Evolutionary conservation across 2,113 vertebrate species (phyloP).

Genomic region (Coracopsis vasa): DNA sequence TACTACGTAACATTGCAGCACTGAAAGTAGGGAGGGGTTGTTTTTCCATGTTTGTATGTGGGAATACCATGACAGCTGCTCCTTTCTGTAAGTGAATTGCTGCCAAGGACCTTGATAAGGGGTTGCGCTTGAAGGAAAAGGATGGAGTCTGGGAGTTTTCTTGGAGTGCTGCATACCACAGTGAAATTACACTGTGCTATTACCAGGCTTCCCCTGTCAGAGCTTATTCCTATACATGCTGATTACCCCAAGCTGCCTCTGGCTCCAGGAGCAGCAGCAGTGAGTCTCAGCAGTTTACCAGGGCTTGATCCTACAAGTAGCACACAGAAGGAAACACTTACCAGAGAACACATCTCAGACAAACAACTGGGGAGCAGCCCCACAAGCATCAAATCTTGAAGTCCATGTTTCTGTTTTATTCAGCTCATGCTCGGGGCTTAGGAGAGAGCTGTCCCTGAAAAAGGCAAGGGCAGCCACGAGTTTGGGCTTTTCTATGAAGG

Average conservation of each 20-base stretch:
- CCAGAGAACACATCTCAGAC: background rate
- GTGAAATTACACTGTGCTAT: conserved; percentile 26
- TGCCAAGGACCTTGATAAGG: conserved; percentile 54
- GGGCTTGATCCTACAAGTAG: background rate
- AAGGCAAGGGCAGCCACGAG: background rate
- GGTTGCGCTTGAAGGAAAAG: conserved; percentile 49
- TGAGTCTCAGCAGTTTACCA: background rate
- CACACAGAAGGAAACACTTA: background rate
- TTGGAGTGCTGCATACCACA: conserved; percentile 57
- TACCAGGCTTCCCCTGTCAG: background rate
- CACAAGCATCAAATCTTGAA: background rate
- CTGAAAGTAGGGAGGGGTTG: conserved; percentile 52
- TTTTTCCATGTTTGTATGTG: conserved; percentile 49
- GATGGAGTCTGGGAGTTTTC: conserved; percentile 56
- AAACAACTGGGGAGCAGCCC: background rate
- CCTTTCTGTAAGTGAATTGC: conserved; percentile 27
- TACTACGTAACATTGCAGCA: conserved; percentile 47
- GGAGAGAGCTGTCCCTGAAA: background rate
- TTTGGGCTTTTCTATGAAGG: background rate
- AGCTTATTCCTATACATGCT: background rate
- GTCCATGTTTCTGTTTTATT: background rate
- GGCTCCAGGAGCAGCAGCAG: background rate
- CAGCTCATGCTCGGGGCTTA: background rate
- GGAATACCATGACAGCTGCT: conserved; percentile 60
- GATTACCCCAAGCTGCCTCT: conserved; percentile 1